Evolutionary conservation across 2,797 vertebrate species (phyloP), one percentile per base, ranked within the genome.

Genomic region (Channallabes apus): DNA sequence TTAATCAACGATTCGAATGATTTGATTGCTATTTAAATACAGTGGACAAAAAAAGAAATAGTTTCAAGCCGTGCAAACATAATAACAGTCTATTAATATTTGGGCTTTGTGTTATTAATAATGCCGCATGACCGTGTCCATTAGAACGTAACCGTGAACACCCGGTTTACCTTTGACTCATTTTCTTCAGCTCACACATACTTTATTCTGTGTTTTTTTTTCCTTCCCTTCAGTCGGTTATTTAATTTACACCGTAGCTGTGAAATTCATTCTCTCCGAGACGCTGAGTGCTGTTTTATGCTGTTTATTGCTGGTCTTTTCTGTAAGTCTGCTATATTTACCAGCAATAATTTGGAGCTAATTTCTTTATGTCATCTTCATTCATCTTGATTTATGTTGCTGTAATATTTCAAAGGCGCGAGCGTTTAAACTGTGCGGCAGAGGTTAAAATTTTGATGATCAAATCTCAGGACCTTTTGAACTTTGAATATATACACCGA

Each of bases 391-490:
- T 82, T 41, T 72, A 76, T 75, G 61, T 68, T 17, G 29, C 67
- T 65, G 83, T 73, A 18, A 12, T 64, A n/a, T 27, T 15, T 62
- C 71, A 22, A 22, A 73, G 76, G 35, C n/a, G 86, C 54, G 58
- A 6, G 38, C 58, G 71, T 86, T 71, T 62, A 87, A 87, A 88
- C 85, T 29, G 87, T 82, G 86, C 69, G 65, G 29, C 76, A 61
- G 76, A 27, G 46, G 72, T 29, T 29, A 54, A 54, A 27, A 6
- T 0, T 12, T 24, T 51, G 22, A 58, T 0, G 54, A 77, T 58
- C 75, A 78, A n/a, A 78, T 38, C 20, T 61, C 20, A 35, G n/a
- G 24, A 54, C 20, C 20, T 61, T 38, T 59, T 78, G 29, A 14
- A 59, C n/a, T 56, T 29, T 75, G n/a, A 75, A 14, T 54, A n/a